phyloP scores from a whole-genome alignment of 2,113 vertebrate genomes.

The Puffinus mauretanicus region DNA sequence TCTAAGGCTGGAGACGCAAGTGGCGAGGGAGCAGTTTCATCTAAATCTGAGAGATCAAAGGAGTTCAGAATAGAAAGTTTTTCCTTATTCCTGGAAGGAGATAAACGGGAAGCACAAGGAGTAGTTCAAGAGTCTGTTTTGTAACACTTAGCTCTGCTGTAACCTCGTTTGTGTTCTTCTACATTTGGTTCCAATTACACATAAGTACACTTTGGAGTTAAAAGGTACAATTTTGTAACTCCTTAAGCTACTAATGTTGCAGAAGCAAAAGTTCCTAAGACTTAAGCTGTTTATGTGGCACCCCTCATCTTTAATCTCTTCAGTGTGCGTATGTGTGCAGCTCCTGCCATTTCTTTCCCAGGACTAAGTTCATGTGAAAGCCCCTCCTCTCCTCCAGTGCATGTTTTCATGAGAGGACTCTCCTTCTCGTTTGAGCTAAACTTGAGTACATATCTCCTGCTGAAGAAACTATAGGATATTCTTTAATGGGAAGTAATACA shows the following conservation, averaged over 20 bases:
- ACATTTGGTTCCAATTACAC: not conserved
- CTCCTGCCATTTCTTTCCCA: not conserved
- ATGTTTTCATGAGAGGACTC: not conserved
- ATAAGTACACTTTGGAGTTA: not conserved
- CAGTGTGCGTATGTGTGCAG: not conserved
- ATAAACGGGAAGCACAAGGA: not conserved
- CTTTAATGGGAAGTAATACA: not conserved
- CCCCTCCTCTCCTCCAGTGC: not conserved
- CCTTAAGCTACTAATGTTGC: not conserved
- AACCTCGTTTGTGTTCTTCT: not conserved
- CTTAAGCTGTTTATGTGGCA: not conserved
- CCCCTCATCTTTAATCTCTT: not conserved
- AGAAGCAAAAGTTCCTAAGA: not conserved
- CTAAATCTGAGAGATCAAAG: not conserved
- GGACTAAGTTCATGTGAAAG: not conserved
- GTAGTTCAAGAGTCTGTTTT: not conserved
- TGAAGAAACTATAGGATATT: not conserved
- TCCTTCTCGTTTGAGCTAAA: not conserved
- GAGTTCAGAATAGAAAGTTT: not conserved
- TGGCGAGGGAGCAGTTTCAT: not conserved
- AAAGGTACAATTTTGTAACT: not conserved
- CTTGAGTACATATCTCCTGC: not conserved
- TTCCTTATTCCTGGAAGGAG: constrained; percentile 35
- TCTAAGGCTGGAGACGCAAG: not conserved
- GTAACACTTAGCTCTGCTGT: not conserved